Evolutionary conservation across 2,113 vertebrate species (phyloP), one percentile per base, ranked within the genome.

Genomic region (Chauna torquata): DNA sequence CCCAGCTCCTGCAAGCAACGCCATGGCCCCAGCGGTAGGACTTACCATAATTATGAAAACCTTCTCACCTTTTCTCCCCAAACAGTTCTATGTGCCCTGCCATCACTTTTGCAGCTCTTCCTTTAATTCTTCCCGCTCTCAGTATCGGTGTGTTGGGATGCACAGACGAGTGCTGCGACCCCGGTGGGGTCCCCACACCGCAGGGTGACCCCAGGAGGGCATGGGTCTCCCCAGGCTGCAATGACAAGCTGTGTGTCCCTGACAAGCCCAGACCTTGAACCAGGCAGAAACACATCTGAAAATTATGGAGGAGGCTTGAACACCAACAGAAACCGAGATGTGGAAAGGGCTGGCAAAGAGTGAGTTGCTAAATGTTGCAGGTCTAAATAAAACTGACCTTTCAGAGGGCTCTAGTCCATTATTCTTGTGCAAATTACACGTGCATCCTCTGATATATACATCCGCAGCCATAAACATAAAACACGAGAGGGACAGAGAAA

Each of bases 281-380:
- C 8, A 61, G 38, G 75, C 71, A 66, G 36, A 75, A 65, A 86
- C 89, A 71, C 36, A 20, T 38, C 22, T 24, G 71, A 89, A 91
- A 88, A 81, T 55, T 2, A 44, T 34, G 47, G 42, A 85, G 84
- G 58, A 75, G 16, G 25, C 49, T 89, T 92, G 76, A 65, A 76
- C 42, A 49, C 55, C 1, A 1, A 74, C 30, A 88, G 76, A 93
- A 96, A 59, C 12, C 6, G 74, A 86, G n/a, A 34, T 18, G 28
- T 23, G 27, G 68, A 93, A 88, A 90, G 55, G 64, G 59, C 47
- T 95, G 89, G 89, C 58, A 87, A 91, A 57, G 74, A 65, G 14
- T 68, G 79, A 57, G 52, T 82, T 94, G 61, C 71, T 85, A 36
- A 85, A 81, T 90, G 88, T 82, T 95, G 95, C 69, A 93, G 74